Evolutionary conservation across 1,140 invertebrate genomes (phyloP).

Genomic region (Aphelinus certus): DNA sequence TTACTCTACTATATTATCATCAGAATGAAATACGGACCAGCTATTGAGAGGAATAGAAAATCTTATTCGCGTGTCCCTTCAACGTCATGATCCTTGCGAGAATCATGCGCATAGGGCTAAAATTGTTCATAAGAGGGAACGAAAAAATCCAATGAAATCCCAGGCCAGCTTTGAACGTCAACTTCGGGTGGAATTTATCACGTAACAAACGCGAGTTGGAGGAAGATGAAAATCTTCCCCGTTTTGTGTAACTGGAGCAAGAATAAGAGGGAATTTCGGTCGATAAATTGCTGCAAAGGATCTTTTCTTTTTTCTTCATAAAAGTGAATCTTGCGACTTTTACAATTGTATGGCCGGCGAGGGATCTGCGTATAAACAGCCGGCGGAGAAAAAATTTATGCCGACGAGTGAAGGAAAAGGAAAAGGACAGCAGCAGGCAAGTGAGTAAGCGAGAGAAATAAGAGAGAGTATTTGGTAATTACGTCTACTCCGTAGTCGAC

Average conservation of each 20-base stretch:
- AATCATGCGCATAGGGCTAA: too few relatives aligned
- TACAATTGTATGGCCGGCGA: not conserved
- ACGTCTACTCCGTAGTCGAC: slow-evolving; percentile 29
- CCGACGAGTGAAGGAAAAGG: not conserved
- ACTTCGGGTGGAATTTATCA: slow-evolving; percentile 10
- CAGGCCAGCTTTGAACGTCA: slow-evolving; percentile 15
- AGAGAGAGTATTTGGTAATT: slow-evolving; percentile 27
- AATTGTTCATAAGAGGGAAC: not conserved
- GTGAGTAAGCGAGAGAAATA: not conserved
- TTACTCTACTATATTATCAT: too few relatives aligned
- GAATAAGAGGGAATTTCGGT: not conserved
- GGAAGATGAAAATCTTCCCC: slow-evolving; percentile 4
- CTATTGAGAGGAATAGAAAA: too few relatives aligned
- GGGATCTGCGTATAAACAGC: too few relatives aligned
- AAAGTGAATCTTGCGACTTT: slow-evolving; percentile 11
- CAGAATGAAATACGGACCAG: too few relatives aligned
- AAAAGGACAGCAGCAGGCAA: not conserved
- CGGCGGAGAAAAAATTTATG: too few relatives aligned
- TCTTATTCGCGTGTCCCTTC: too few relatives aligned
- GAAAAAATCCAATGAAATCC: not conserved
- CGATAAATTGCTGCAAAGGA: not conserved
- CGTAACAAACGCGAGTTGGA: not conserved
- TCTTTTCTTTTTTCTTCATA: not conserved
- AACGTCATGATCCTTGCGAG: too few relatives aligned
- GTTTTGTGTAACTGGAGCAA: not conserved